These are phyloP conservation scores for Blastomussa wellsi DNA, from an alignment of 92 coral and sea anemone genomes.

Conservation along the genomic window DNA sequence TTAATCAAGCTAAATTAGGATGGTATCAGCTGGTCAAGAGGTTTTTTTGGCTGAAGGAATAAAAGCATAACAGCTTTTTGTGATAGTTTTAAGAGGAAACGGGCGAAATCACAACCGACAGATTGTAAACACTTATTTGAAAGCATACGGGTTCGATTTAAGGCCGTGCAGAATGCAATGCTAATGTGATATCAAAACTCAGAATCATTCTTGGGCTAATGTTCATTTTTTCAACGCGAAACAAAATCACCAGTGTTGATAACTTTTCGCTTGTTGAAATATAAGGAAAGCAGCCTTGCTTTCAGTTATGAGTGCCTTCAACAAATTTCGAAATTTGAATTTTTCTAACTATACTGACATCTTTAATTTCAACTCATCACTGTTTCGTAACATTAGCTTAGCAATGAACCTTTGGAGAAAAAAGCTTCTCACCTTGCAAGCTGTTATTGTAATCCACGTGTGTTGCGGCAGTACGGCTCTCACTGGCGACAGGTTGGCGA, in stretches of 20 bases:
- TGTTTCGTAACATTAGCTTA: not conserved
- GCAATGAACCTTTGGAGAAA: constrained; percentile 3
- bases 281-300: not conserved
- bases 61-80: not conserved
- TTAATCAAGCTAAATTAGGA: not conserved
- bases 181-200: not conserved
- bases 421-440: constrained; percentile 4
- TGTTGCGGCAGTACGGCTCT: not conserved
- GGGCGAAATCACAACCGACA: not conserved
- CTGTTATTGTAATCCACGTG: not conserved
- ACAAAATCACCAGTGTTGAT: not conserved
- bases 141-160: not conserved
- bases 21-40: not conserved
- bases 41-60: not conserved
- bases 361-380: not conserved
- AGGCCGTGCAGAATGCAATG: not conserved
- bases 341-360: not conserved
- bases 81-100: not conserved
- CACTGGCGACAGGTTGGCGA: not conserved
- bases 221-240: not conserved
- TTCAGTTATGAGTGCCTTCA: not conserved
- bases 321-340: not conserved
- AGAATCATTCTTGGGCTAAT: not conserved
- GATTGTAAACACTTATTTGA: not conserved
- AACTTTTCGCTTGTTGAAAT: not conserved